A percentile compares a stretch with the other conserved stretches of the same genome.
These are phyloP conservation scores for Phylloscopus trochilus DNA, from an alignment of 2,113 vertebrate species.

Conservation along the genomic window DNA sequence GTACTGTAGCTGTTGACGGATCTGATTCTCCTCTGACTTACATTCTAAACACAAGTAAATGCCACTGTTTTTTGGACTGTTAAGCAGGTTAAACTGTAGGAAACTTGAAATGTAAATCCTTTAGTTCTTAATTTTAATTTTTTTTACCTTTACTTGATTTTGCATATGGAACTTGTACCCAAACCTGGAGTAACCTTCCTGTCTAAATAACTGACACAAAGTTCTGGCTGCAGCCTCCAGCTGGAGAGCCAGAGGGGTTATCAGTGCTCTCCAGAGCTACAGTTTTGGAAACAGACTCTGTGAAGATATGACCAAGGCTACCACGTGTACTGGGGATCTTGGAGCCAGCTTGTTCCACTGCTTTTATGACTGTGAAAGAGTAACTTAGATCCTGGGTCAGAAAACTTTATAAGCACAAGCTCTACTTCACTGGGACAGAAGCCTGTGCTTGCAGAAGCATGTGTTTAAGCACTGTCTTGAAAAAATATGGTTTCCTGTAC, in stretches of 20 bases:
- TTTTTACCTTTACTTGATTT: neutral
- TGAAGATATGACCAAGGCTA: neutral
- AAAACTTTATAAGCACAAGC: neutral
- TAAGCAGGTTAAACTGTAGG: neutral
- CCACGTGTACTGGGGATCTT: neutral
- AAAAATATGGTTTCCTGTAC: slow-evolving; percentile 60
- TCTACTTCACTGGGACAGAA: slow-evolving; percentile 9
- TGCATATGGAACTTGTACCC: neutral
- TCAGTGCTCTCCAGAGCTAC: neutral
- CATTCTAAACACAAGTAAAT: neutral
- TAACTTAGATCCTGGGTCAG: neutral
- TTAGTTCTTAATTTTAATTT: neutral
- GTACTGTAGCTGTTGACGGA: neutral
- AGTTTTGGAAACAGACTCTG: neutral
- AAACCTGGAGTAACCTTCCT: neutral
- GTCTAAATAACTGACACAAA: neutral
- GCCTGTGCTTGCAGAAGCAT: slow-evolving; percentile 32
- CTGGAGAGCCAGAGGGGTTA: neutral
- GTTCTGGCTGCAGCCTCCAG: neutral
- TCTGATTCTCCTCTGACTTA: neutral
- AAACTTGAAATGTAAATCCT: neutral
- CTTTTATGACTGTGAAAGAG: neutral
- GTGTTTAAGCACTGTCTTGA: slow-evolving; percentile 36
- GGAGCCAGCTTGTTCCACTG: neutral
- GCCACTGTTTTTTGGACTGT: neutral